Evolutionary conservation across 2,888 invertebrate species (phyloP).

Genomic region (Onthophagus sagittarius): DNA sequence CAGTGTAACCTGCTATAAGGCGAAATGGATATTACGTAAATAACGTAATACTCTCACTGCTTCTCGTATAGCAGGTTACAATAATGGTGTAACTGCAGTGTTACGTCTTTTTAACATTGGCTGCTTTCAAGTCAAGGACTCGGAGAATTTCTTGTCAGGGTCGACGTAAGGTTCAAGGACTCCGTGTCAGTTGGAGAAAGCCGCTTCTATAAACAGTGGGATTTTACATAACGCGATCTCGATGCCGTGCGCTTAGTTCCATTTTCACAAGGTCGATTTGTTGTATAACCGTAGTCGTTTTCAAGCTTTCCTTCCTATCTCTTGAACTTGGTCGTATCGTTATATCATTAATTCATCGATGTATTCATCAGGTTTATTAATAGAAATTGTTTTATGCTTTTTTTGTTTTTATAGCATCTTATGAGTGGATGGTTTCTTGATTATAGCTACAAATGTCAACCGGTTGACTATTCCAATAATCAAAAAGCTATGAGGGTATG

Average conservation of each 20-base stretch:
- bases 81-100: conserved; percentile 30
- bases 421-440: conserved; percentile 90
- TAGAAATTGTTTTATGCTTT: neutral
- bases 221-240: conserved; percentile 14
- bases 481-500: conserved; percentile 81
- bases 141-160: conserved; percentile 31
- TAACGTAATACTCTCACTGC: neutral
- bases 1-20: neutral
- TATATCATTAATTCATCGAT: neutral
- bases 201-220: neutral
- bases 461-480: conserved; percentile 87
- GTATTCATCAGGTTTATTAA: neutral
- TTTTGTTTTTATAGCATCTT: conserved; percentile 65
- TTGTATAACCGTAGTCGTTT: neutral
- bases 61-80: conserved; percentile 19
- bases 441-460: conserved; percentile 89
- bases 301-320: neutral
- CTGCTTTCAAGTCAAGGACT: conserved; percentile 41
- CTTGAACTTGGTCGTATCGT: neutral
- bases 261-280: conserved; percentile 11
- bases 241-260: conserved; percentile 5
- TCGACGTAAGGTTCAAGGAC: conserved; percentile 22
- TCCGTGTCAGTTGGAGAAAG: conserved; percentile 17
- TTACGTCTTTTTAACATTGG: conserved; percentile 27
- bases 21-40: neutral